Base-by-base conservation (phyloP, 2,797 vertebrate genomes). In the Takifugu rubripes region DNA sequence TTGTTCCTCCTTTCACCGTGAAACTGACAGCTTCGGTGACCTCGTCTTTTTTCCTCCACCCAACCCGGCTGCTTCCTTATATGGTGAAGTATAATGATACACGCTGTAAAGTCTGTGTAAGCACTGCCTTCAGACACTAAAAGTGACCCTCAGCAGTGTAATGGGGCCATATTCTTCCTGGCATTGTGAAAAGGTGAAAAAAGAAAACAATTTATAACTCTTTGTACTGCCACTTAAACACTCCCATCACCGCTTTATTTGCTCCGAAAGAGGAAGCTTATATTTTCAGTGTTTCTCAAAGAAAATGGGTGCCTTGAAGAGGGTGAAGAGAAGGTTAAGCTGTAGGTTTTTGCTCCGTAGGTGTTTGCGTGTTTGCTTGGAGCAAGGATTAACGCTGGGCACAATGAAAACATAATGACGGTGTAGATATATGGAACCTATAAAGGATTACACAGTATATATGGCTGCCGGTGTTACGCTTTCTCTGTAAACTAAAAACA, bases 31-130 rank as follows among this genome's bases (percentile, higher is more conserved):
- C 74, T 56, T 80, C 9, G 45, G 57, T 80, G 78, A 81, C 77
- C 79, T 83, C 90, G 89, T 89, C 86, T 84, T 76, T 74, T 90
- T 90, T 89, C 87, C 67, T 64, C 65, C 88, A 92, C 90, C 92
- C 89, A 75, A 86, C 87, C 86, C 86, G 78, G 88, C 83, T 76
- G 60, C 86, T 88, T 84, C 92, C 92, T 92, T 94, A 92, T 91
- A 93, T 83, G 90, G 91, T 82, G 76, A 84, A 88, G 92, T 90
- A 88, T 95, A 94, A 96, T 93, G 92, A 93, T 91, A 93, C 92
- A 93, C 85, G 70, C 83, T 91, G 89, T 91, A 94, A 93, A 93
- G 84, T 90, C 90, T 92, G 88, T 90, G 92, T 94, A 94, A 93
- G 88, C 90, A 90, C 88, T 90, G 89, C 88, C 87, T 89, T 90